Base-by-base conservation (phyloP, 1,140 invertebrate genomes). In the Drosophila biarmipes region DNA sequence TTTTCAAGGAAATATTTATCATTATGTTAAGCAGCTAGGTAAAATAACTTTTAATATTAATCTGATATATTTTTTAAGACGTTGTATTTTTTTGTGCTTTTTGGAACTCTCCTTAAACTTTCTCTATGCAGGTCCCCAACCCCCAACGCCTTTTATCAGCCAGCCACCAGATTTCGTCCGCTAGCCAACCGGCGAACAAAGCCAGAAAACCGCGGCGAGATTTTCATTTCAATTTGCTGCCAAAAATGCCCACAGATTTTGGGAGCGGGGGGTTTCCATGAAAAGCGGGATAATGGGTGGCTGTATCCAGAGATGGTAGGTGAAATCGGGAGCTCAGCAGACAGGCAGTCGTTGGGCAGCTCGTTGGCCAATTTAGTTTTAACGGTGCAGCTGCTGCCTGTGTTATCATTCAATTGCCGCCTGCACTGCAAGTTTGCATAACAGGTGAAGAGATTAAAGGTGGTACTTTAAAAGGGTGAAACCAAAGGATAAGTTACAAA, bases 211-310 rank as follows among this genome's bases (percentile, higher is more conserved):
- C 69, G 62, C 84, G 71, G 57, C 45, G 75, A 64, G 66, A 66
- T 89, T 82, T 87, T 87, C 84, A 89, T 89, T 89, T 87, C 75
- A 87, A 87, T 84, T 89, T 89, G 74, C 64, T 68, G 66, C 52
- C 78, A 59, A 69, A 73, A 82, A 67, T 66, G 59, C 69, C 57
- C 55, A 42, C 38, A 51, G 48, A 49, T 43, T 43, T 5, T 24
- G 31, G 14, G 29, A 31, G 19, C n/a, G 38, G 6, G 40, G 21
- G 34, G n/a, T 38, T 59, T 31, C n/a, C 8, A 19, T 51, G 48
- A 31, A 51, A 34, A 14, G 27, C 34, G 35, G 55, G 5, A n/a
- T 43, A 46, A n/a, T 14, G 27, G 14, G 12, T 14, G 7, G 10
- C 4, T 11, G 24, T 12, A 24, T 46, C 21, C 43, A 46, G 27